Evolutionary conservation across 53 echinoderm and acorn worm genomes (phyloP).

Genomic region (Antedon mediterranea): DNA sequence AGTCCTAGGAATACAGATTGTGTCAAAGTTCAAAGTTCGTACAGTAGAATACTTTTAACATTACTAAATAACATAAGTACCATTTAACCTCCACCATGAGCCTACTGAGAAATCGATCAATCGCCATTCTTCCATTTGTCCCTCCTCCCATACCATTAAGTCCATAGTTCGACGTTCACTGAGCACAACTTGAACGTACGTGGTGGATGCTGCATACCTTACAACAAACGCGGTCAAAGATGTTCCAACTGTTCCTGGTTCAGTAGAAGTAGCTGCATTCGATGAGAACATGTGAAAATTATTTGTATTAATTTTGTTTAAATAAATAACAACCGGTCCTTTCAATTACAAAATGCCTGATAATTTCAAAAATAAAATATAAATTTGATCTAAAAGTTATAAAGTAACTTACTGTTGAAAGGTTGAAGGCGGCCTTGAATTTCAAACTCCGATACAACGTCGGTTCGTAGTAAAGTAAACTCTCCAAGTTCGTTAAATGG

Average conservation of each 20-base stretch:
- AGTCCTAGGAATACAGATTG: too few relatives aligned
- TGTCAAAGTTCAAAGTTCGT: too few relatives aligned
- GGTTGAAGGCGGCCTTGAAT: slow-evolving; percentile 51
- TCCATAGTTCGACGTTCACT: slow-evolving; percentile 64
- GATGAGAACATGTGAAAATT: neutral
- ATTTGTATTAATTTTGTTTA: too few relatives aligned
- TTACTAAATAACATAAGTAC: neutral
- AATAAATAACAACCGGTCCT: too few relatives aligned
- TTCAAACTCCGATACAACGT: neutral
- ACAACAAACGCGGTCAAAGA: slow-evolving; percentile 54
- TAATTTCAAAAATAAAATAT: too few relatives aligned
- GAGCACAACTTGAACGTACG: slow-evolving; percentile 63
- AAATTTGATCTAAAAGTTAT: neutral
- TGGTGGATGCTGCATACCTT: slow-evolving; percentile 21
- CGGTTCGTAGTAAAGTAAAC: slow-evolving; percentile 19
- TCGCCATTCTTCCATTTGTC: slow-evolving; percentile 20
- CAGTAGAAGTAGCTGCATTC: neutral
- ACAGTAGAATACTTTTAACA: too few relatives aligned
- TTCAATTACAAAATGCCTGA: too few relatives aligned
- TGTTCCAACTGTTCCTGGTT: slow-evolving; percentile 23
- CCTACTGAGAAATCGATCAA: slow-evolving; percentile 38
- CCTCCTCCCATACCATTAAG: slow-evolving; percentile 31
- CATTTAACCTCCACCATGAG: slow-evolving; percentile 17
- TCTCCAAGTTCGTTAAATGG: slow-evolving; percentile 83
- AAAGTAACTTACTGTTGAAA: neutral